Conservation (phyloP, 2,888 invertebrate genomes). For the Candidula unifasciata region DNA sequence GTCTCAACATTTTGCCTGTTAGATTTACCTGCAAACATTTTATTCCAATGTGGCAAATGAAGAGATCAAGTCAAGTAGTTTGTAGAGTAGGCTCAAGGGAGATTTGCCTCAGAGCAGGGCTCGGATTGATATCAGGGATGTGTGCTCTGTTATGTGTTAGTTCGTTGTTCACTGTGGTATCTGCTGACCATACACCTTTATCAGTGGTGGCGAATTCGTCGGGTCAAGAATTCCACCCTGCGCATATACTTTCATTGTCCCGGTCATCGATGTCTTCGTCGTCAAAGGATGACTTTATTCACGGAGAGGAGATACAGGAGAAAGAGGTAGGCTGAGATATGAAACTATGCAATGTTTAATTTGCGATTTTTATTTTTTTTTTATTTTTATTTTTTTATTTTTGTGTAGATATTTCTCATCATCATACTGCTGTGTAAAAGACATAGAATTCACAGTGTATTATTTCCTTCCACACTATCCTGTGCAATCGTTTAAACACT, state of each 20-base stretch:
- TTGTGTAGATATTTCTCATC: too few species aligned
- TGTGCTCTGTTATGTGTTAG: background rate
- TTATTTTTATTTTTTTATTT: too few species aligned
- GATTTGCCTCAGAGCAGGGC: background rate
- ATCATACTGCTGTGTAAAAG: too few species aligned
- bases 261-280: background rate
- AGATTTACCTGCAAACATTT: background rate
- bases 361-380: background rate
- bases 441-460: too few species aligned
- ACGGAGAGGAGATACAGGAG: constrained; percentile 29
- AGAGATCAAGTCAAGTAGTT: background rate
- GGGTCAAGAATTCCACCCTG: constrained; percentile 17
- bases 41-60: constrained; percentile 24
- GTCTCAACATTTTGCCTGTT: background rate
- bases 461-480: too few species aligned
- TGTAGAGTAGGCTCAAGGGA: background rate
- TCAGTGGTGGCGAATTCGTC: background rate
- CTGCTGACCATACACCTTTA: background rate
- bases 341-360: background rate
- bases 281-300: background rate
- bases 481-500: too few species aligned
- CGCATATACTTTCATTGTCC: background rate
- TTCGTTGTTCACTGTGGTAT: background rate
- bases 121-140: background rate
- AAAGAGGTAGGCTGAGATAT: constrained; percentile 27